phyloP scores from a whole-genome alignment of 2,888 invertebrate genomes.

The Chrysolina haemoptera region DNA sequence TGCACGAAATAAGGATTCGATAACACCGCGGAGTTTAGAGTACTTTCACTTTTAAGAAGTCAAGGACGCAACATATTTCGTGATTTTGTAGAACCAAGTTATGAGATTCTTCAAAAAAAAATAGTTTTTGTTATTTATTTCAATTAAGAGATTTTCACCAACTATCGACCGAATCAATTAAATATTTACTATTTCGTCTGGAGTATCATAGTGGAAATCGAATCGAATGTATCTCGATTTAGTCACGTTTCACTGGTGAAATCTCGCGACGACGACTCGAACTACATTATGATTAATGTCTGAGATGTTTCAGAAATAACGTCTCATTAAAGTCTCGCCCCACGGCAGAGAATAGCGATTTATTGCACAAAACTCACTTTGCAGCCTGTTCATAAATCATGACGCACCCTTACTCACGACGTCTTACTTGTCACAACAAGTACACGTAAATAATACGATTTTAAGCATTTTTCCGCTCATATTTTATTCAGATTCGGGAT shows the following conservation, averaged over 20 bases:
- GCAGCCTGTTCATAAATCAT: constrained; percentile 64
- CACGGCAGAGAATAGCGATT: constrained; percentile 62
- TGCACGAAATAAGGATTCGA: no score
- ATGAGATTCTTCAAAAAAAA: no score
- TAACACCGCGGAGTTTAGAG: no score
- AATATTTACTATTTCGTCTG: not conserved
- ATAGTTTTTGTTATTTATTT: no score
- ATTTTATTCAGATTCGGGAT: constrained; percentile 56
- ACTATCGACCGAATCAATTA: no score
- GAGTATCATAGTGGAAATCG: constrained; percentile 26
- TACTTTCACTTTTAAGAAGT: no score
- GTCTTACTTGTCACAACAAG: constrained; percentile 60
- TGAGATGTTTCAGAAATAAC: constrained; percentile 66
- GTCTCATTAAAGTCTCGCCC: constrained; percentile 67
- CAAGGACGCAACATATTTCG: no score
- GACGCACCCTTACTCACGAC: constrained; percentile 46
- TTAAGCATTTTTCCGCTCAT: constrained; percentile 51
- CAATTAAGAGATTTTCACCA: no score
- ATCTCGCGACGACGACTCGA: constrained; percentile 51
- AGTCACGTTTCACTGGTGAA: constrained; percentile 51
- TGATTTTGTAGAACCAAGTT: no score
- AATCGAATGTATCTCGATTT: constrained; percentile 40
- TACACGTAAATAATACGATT: constrained; percentile 63
- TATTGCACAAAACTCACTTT: constrained; percentile 63
- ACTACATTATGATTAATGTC: constrained; percentile 63